These are phyloP conservation scores for Meiosimyza platycephala DNA, from an alignment of 2,888 invertebrate species.

Conservation along the genomic window DNA sequence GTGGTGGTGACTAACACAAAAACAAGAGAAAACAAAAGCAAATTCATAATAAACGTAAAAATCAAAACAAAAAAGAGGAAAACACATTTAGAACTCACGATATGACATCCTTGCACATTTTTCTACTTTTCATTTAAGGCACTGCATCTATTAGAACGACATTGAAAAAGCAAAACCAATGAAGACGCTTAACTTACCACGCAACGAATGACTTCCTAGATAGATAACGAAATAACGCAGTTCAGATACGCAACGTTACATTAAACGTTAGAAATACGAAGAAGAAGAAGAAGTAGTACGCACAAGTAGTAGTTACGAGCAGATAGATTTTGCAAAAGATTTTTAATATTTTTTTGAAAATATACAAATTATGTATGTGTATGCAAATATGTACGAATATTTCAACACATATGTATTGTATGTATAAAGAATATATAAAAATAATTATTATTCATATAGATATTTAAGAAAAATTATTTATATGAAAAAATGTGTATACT, in stretches of 20 bases:
- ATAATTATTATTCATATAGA: not conserved
- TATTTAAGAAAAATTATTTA: no score
- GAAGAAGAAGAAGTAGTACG: slow-evolving; percentile 35
- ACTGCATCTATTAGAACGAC: slow-evolving; percentile 26
- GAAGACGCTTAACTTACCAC: slow-evolving; percentile 50
- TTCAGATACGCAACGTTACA: not conserved
- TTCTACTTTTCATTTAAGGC: slow-evolving; percentile 23
- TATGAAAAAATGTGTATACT: no score
- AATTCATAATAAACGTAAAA: slow-evolving; percentile 10
- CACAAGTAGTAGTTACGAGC: slow-evolving; percentile 31
- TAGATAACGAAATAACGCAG: slow-evolving; percentile 41
- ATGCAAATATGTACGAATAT: slow-evolving; percentile 8
- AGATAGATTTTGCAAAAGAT: not conserved
- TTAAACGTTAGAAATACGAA: slow-evolving; percentile 43
- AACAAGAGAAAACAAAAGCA: not conserved
- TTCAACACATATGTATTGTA: slow-evolving; percentile 4
- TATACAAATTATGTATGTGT: slow-evolving; percentile 8
- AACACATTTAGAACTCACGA: slow-evolving; percentile 26
- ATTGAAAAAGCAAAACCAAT: slow-evolving; percentile 17
- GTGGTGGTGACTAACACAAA: no score
- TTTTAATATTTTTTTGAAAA: not conserved
- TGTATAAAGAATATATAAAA: slow-evolving; percentile 13
- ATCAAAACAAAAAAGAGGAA: slow-evolving; percentile 1
- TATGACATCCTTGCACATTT: slow-evolving; percentile 27
- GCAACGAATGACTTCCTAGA: slow-evolving; percentile 55